Percentiles rank a stretch among this genome's conserved stretches.
phyloP scores from a whole-genome alignment of 1,140 invertebrate species.

The Pogonognathellus flavescens region DNA sequence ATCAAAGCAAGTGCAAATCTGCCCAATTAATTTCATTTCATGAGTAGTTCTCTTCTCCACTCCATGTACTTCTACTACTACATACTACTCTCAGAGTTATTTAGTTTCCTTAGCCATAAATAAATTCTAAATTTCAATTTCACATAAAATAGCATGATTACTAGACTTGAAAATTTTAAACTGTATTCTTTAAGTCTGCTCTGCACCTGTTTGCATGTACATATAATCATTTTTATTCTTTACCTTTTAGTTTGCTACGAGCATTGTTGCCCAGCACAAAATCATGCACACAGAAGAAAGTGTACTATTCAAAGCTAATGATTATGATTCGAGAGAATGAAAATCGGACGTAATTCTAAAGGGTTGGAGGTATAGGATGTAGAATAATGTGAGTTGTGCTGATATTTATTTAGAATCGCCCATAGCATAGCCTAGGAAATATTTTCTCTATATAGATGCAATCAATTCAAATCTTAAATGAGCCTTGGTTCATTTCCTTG shows the following conservation, averaged over 20 bases:
- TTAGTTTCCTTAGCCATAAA: constrained; percentile 21
- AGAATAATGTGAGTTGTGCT: too few species aligned
- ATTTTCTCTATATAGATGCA: not conserved
- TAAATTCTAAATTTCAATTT: not conserved
- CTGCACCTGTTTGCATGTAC: too few species aligned
- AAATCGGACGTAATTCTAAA: constrained; percentile 9
- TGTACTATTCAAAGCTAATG: constrained; percentile 14
- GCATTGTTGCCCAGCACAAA: not conserved
- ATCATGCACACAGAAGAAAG: not conserved
- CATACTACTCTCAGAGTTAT: not conserved
- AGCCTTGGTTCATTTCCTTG: constrained; percentile 17
- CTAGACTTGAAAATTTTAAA: too few species aligned
- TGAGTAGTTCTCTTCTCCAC: constrained; percentile 16
- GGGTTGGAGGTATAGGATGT: not conserved
- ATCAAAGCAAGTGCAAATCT: not conserved
- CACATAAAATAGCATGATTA: too few species aligned
- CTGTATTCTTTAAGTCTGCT: too few species aligned
- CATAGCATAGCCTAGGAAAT: not conserved
- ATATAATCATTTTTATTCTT: too few species aligned
- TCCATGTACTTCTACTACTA: too few species aligned
- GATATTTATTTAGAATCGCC: not conserved
- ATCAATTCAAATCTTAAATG: not conserved
- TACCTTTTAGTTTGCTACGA: not conserved
- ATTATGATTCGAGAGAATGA: constrained; percentile 41
- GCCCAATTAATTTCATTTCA: constrained; percentile 19